Conservation (phyloP, 35 echinoderm and acorn worm species). For the Lytechinus variegatus region DNA sequence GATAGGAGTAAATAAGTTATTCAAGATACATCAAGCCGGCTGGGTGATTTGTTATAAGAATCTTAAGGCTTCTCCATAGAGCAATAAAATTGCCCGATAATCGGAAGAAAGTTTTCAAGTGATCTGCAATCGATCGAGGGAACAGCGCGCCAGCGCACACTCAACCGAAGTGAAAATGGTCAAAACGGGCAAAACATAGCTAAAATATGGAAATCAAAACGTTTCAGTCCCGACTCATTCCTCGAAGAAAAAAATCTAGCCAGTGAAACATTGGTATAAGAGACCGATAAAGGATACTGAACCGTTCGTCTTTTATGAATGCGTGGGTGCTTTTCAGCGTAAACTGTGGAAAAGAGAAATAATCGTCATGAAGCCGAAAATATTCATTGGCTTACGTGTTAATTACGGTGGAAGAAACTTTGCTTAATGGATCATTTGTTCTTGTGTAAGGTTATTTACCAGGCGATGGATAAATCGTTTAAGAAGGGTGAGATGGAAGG, state of each 20-base stretch:
- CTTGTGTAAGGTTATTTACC: conserved; percentile 45
- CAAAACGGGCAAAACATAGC: conserved; percentile 9
- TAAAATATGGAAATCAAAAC: conserved; percentile 46
- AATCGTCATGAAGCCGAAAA: neutral
- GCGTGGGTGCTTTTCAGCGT: neutral
- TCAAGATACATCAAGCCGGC: neutral
- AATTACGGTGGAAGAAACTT: conserved; percentile 26
- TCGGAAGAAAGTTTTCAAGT: conserved; percentile 12
- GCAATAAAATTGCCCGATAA: conserved; percentile 18
- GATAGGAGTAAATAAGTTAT: neutral
- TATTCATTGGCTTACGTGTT: conserved; percentile 39
- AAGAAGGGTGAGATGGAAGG: conserved; percentile 20
- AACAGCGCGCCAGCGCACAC: conserved; percentile 8
- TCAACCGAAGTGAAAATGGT: neutral
- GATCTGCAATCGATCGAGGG: conserved; percentile 21
- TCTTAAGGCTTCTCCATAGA: neutral
- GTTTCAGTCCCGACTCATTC: conserved; percentile 26
- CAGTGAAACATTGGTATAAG: neutral
- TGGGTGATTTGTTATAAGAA: neutral
- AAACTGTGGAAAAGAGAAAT: conserved; percentile 8
- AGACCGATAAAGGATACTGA: neutral
- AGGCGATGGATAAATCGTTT: conserved; percentile 39
- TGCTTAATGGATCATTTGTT: conserved; percentile 34
- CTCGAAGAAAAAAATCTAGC: neutral
- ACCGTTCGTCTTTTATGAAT: neutral